Conservation (phyloP, 2,888 invertebrate genomes). For the Coelinius sp. region DNA sequence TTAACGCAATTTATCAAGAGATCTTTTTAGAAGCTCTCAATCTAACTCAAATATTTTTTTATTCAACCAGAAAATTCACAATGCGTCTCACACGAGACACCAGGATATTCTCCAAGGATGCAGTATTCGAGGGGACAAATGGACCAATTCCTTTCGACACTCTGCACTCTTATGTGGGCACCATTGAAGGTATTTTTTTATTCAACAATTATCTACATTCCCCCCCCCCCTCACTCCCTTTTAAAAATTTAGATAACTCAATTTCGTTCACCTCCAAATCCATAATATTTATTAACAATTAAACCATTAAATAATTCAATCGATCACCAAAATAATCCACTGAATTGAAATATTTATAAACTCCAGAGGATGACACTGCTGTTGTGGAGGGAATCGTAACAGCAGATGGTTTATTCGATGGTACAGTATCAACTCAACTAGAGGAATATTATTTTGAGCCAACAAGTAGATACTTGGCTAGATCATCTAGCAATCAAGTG, state of each 20-base stretch:
- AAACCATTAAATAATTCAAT: too few relatives aligned
- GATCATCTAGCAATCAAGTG: neutral
- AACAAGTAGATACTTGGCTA: constrained; percentile 76
- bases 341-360: constrained; percentile 35
- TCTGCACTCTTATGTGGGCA: constrained; percentile 65
- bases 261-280: neutral
- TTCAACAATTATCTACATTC: too few relatives aligned
- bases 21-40: too few relatives aligned
- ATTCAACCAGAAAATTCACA: constrained; percentile 63
- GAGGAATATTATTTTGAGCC: constrained; percentile 91
- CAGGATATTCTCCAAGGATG: constrained; percentile 64
- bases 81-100: constrained; percentile 64
- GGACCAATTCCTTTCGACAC: constrained; percentile 66
- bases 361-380: constrained; percentile 85
- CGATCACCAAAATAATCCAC: neutral
- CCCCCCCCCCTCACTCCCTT: too few relatives aligned
- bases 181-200: constrained; percentile 66
- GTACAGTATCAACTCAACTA: constrained; percentile 83
- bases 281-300: too few relatives aligned
- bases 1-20: too few relatives aligned
- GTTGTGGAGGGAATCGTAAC: constrained; percentile 89
- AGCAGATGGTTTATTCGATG: constrained; percentile 90
- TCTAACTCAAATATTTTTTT: too few relatives aligned
- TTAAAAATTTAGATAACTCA: too few relatives aligned
- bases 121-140: constrained; percentile 62